These are phyloP conservation scores for Tinamus guttatus DNA, from an alignment of 2,113 vertebrate genomes.

Conservation along the genomic window DNA sequence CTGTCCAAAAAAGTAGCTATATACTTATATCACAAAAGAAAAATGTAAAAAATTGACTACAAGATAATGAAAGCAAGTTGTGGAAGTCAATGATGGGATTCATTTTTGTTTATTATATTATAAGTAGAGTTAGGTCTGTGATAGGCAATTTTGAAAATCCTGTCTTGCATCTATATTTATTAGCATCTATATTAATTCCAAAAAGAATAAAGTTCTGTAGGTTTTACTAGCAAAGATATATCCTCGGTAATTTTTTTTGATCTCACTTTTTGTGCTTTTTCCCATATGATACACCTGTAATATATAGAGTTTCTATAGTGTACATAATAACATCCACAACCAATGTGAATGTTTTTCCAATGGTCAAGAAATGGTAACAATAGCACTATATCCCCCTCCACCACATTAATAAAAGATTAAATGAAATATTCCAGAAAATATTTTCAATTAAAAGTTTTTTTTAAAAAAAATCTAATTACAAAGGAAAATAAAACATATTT, in stretches of 20 bases:
- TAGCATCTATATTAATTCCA: neutral
- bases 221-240: neutral
- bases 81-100: neutral
- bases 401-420: neutral
- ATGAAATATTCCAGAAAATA: no score
- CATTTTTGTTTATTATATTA: neutral
- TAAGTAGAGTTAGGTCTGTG: neutral
- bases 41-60: neutral
- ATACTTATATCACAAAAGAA: neutral
- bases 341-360: neutral
- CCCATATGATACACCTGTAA: neutral
- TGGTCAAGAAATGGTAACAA: neutral
- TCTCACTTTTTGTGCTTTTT: neutral
- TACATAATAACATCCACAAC: neutral
- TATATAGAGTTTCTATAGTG: neutral
- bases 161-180: neutral
- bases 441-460: neutral
- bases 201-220: neutral
- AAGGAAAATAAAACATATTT: neutral
- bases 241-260: neutral
- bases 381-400: rapidly evolving
- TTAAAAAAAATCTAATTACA: no score
- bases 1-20: neutral
- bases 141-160: neutral
- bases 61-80: neutral